phyloP scores from a whole-genome alignment of 2,888 invertebrate genomes.

The Anagyrus pseudococci region DNA sequence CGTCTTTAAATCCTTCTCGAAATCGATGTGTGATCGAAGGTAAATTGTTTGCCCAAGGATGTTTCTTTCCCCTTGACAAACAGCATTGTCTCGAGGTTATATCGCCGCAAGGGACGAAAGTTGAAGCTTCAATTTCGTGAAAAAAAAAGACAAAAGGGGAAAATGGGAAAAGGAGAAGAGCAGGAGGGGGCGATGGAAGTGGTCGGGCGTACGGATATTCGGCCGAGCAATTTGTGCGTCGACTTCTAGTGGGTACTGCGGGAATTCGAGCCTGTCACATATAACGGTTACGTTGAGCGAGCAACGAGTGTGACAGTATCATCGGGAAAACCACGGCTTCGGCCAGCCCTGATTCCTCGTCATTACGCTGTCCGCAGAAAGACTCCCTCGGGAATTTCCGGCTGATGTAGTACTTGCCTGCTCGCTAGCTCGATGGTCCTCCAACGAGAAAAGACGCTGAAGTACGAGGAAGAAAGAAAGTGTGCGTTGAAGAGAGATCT shows the following conservation, averaged over 20 bases:
- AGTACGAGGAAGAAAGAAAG: no score
- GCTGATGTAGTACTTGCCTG: not conserved
- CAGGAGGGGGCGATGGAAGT: not conserved
- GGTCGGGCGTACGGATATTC: not conserved
- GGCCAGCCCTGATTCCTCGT: conserved; percentile 14
- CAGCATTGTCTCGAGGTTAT: no score
- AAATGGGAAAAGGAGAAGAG: no score
- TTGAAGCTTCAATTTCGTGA: no score
- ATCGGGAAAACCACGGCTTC: conserved; percentile 6
- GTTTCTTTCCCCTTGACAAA: no score
- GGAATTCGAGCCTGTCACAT: not conserved
- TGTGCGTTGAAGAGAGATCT: no score
- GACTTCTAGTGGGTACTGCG: conserved; percentile 35
- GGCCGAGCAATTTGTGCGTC: conserved; percentile 49
- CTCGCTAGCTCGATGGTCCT: not conserved
- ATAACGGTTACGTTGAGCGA: not conserved
- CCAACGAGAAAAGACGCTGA: not conserved
- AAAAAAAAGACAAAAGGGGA: no score
- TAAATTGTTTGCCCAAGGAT: no score
- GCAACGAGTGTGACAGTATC: conserved; percentile 24
- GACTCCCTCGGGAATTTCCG: conserved; percentile 5
- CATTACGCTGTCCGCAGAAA: conserved; percentile 13
- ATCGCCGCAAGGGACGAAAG: no score
- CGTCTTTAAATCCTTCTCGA: no score
- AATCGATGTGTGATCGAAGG: no score